phyloP scores from a whole-genome alignment of 2,113 vertebrate species.

The Perca schrenkii region DNA sequence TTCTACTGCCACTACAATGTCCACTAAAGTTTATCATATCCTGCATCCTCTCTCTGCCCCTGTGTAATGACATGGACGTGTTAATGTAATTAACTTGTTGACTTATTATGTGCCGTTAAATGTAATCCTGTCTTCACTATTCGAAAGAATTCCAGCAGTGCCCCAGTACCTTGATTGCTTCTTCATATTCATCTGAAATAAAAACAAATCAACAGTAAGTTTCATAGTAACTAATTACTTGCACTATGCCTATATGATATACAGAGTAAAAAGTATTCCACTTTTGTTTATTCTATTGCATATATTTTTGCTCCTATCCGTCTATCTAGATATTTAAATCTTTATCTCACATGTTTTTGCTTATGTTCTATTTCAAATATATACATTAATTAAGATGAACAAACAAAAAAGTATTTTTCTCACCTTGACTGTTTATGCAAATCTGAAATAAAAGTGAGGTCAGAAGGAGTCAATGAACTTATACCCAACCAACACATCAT shows the following conservation, averaged over 20 bases:
- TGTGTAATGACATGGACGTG: background rate
- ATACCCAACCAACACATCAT: background rate
- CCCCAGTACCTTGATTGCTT: slow-evolving; percentile 93
- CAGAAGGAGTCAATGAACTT: background rate
- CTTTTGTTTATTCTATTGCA: background rate
- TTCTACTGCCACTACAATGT: background rate
- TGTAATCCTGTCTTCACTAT: background rate
- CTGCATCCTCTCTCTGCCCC: background rate
- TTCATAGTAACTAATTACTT: background rate
- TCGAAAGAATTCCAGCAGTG: background rate
- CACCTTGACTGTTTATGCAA: slow-evolving; percentile 97
- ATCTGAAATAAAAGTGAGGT: slow-evolving; percentile 84
- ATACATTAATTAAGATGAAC: background rate
- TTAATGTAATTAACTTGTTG: too few species aligned
- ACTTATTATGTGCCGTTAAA: background rate
- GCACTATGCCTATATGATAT: background rate
- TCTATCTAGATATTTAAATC: too few species aligned
- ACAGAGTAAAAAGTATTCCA: background rate
- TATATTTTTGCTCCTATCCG: background rate
- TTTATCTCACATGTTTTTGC: background rate
- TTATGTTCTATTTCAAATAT: background rate
- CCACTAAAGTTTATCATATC: background rate
- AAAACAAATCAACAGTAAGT: slow-evolving; percentile 36
- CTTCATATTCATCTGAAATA: slow-evolving; percentile 94
- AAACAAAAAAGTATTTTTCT: slow-evolving; percentile 55